Percentiles rank a stretch among this genome's conserved stretches.
Conservation (phyloP, 2,797 vertebrate genomes). For the Nyctalus aviator region DNA sequence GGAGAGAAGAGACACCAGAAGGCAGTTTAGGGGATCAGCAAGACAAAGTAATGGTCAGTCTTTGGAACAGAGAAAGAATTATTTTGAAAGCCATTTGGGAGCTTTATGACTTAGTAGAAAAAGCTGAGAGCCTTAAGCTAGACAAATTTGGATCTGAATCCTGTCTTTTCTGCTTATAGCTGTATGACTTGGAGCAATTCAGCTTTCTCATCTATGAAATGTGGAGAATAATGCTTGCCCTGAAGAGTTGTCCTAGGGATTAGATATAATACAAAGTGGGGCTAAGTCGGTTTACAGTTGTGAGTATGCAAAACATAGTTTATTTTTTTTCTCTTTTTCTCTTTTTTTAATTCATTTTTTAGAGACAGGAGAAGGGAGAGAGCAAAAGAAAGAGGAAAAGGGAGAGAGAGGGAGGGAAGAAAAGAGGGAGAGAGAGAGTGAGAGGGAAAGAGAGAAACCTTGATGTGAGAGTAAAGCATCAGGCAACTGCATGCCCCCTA, state of each 20-base stretch:
- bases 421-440: no score
- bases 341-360: not conserved
- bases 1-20: not conserved
- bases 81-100: constrained; percentile 5
- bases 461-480: not conserved
- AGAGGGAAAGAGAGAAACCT: not conserved
- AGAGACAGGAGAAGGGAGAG: not conserved
- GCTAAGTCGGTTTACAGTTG: not conserved
- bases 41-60: not conserved
- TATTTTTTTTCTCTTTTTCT: not conserved
- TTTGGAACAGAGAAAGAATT: constrained; percentile 46
- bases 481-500: not conserved
- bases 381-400: no score
- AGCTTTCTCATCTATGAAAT: constrained; percentile 37
- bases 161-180: not conserved
- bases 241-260: constrained; percentile 17
- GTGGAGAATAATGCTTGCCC: constrained; percentile 4
- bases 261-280: not conserved
- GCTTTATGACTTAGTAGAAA: constrained; percentile 28
- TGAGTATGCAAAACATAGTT: not conserved
- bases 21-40: not conserved
- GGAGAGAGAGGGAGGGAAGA: no score
- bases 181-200: not conserved
- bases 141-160: constrained; percentile 32
- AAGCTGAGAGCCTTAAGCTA: constrained; percentile 42